Evolutionary conservation across 2,113 vertebrate genomes (phyloP).

Genomic region (Charadrius vociferus): DNA sequence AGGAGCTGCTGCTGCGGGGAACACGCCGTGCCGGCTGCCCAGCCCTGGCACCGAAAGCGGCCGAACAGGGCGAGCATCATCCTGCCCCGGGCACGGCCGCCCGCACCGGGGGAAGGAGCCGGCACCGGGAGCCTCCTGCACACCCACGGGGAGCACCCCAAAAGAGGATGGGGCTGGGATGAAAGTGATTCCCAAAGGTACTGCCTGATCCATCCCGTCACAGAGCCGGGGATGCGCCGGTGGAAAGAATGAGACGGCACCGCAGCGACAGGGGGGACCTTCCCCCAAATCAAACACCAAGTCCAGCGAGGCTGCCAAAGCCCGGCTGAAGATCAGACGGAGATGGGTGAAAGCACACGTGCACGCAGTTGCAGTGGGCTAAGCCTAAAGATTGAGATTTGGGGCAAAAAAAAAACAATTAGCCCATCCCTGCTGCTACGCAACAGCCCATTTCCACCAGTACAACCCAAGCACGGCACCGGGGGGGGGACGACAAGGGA

Average conservation of each 20-base stretch:
- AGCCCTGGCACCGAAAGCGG: background rate
- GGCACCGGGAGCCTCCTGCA: background rate
- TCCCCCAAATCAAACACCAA: background rate
- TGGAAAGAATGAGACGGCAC: background rate
- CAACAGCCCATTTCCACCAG: background rate
- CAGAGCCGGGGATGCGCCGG: background rate
- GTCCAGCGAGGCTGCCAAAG: background rate
- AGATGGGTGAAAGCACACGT: background rate
- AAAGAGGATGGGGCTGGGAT: background rate
- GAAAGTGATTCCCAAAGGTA: background rate
- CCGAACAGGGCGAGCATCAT: background rate
- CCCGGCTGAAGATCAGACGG: background rate
- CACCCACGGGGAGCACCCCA: accelerated
- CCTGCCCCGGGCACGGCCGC: background rate
- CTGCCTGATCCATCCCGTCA: accelerated
- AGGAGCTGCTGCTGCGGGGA: background rate
- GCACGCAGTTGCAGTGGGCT: no score
- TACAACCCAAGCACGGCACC: accelerated
- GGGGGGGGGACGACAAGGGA: accelerated
- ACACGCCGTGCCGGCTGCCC: background rate
- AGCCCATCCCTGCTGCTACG: background rate
- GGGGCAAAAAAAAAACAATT: background rate
- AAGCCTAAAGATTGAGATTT: background rate
- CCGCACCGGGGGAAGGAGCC: background rate
- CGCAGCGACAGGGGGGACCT: accelerated